Percentiles rank a stretch among this genome's conserved stretches.
Evolutionary conservation across 2,888 invertebrate species (phyloP).

Genomic region (Corythucha ciliata): DNA sequence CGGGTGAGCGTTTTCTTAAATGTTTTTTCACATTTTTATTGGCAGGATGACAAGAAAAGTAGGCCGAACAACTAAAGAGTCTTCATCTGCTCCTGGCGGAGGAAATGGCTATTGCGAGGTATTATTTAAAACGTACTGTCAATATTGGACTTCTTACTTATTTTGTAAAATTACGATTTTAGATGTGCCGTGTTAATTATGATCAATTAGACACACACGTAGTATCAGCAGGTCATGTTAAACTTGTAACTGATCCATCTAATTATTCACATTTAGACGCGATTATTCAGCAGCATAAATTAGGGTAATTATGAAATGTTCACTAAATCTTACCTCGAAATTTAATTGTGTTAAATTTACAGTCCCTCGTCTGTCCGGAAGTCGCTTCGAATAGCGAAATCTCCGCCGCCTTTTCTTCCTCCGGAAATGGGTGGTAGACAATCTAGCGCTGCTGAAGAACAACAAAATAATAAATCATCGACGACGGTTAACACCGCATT

Average conservation of each 20-base stretch:
- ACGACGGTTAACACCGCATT: no score
- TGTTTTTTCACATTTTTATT: background rate
- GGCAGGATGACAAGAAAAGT: slow-evolving; percentile 42
- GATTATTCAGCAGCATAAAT: slow-evolving; percentile 27
- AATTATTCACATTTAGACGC: slow-evolving; percentile 64
- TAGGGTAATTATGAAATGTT: slow-evolving; percentile 20
- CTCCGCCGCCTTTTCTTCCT: slow-evolving; percentile 23
- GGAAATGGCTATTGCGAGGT: slow-evolving; percentile 32
- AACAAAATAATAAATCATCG: no score
- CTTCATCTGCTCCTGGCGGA: slow-evolving; percentile 43
- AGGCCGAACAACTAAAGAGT: slow-evolving; percentile 24
- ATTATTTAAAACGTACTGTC: slow-evolving; percentile 5
- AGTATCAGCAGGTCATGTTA: slow-evolving; percentile 62
- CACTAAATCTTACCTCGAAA: background rate
- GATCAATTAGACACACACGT: slow-evolving; percentile 59
- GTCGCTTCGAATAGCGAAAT: slow-evolving; percentile 28
- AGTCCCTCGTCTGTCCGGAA: slow-evolving; percentile 23
- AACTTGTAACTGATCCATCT: slow-evolving; percentile 61
- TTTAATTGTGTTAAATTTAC: no score
- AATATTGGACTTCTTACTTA: background rate
- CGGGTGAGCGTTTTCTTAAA: background rate
- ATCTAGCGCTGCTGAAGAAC: slow-evolving; percentile 11
- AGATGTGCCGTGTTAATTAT: slow-evolving; percentile 69
- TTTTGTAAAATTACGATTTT: slow-evolving; percentile 38
- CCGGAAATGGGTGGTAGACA: slow-evolving; percentile 24